Base-by-base conservation (phyloP, 2,888 invertebrate genomes). In the Clivina fossor region DNA sequence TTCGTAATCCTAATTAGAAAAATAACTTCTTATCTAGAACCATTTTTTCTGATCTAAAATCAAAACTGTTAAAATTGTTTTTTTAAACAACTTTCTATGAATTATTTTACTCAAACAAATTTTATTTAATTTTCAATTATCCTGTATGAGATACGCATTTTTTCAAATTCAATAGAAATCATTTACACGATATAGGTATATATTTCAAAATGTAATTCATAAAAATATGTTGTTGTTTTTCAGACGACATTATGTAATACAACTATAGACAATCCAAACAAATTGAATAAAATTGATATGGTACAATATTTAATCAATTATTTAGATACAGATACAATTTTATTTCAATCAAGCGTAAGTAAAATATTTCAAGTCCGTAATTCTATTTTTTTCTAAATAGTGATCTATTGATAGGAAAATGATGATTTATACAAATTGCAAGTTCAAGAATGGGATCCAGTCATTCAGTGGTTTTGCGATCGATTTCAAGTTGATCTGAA, bases 161-260 rank as follows among this genome's bases (percentile, higher is more conserved):
- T n/a, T n/a, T n/a, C n/a, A n/a, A n/a, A n/a, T n/a, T n/a, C n/a
- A n/a, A n/a, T n/a, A n/a, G n/a, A n/a, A n/a, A n/a, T n/a, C n/a
- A n/a, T n/a, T n/a, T n/a, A n/a, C n/a, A n/a, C n/a, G n/a, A n/a
- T n/a, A n/a, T n/a, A n/a, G n/a, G n/a, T n/a, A n/a, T n/a, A n/a
- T n/a, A n/a, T n/a, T n/a, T n/a, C n/a, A n/a, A n/a, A n/a, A n/a
- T n/a, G n/a, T n/a, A n/a, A n/a, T n/a, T n/a, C n/a, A 46, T 19
- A 15, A 56, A 24, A 41, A 49, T 11, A n/a, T n/a, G n/a, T 35
- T 47, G 44, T 60, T 60, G 57, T 58, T 46, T 76, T 77, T 60
- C 75, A 90, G 85, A 96, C 93, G 8, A 86, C 91, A 1, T 74
- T 99, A 24, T 90, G 92, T 67, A 95, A 92, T 67, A 95, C 94